Evolutionary conservation across 2,113 vertebrate species (phyloP).

Genomic region (Rhinichthys klamathensis): DNA sequence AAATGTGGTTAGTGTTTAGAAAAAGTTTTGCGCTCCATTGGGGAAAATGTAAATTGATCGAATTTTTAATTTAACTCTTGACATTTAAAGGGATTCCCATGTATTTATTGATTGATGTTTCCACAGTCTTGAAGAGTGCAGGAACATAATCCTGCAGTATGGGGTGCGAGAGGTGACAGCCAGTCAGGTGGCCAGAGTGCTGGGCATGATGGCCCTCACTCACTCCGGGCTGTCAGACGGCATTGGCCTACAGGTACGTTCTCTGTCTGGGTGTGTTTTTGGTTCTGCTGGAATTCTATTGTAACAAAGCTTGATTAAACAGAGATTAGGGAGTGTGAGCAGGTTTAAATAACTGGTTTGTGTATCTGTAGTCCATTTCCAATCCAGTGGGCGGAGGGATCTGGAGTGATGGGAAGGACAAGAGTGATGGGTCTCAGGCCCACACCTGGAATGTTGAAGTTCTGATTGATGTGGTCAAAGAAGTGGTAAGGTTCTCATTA

Average conservation of each 20-base stretch:
- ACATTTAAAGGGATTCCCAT: background rate
- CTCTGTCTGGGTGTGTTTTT: background rate
- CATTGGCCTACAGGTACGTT: conserved; percentile 86
- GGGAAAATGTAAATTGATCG: background rate
- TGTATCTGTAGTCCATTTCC: conserved; percentile 84
- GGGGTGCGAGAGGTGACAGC: conserved; percentile 96
- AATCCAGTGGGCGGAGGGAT: conserved; percentile 93
- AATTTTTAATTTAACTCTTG: background rate
- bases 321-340: background rate
- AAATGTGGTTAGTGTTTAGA: background rate
- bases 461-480: conserved; percentile 96
- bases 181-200: conserved; percentile 95
- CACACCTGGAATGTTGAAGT: conserved; percentile 99
- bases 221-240: conserved; percentile 94
- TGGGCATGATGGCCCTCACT: conserved; percentile 99
- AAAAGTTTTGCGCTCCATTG: background rate
- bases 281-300: background rate
- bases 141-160: conserved; percentile 97
- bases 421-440: conserved; percentile 90
- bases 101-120: background rate
- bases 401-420: conserved; percentile 99
- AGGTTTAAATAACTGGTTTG: background rate
- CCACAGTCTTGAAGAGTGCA: conserved; percentile 94
- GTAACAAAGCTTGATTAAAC: background rate
- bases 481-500: conserved; percentile 82